Evolutionary conservation across 1,140 invertebrate genomes (phyloP).

Genomic region (Macrosteles quadrilineatus): DNA sequence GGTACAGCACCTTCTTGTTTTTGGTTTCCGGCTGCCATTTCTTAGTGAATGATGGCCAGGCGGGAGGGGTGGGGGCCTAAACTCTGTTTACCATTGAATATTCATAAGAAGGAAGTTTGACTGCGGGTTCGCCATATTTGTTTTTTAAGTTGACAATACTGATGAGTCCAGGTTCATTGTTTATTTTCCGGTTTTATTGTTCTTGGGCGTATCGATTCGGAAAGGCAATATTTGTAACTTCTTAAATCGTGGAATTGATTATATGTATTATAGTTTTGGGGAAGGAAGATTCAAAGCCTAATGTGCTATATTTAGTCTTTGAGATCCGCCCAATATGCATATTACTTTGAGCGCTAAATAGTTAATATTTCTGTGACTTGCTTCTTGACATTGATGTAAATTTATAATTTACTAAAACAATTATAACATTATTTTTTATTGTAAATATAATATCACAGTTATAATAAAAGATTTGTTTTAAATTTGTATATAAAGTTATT

Average conservation of each 20-base stretch:
- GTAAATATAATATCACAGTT: too few relatives aligned
- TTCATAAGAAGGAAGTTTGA: slow-evolving; percentile 25
- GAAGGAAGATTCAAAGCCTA: too few relatives aligned
- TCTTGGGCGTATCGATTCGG: not conserved
- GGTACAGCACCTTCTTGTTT: slow-evolving; percentile 17
- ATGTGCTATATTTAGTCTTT: too few relatives aligned
- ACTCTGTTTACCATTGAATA: slow-evolving; percentile 29
- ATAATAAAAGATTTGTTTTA: too few relatives aligned
- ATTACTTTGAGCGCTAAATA: too few relatives aligned
- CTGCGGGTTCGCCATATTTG: slow-evolving; percentile 26
- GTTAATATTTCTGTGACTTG: too few relatives aligned
- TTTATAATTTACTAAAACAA: too few relatives aligned
- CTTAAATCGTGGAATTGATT: not conserved
- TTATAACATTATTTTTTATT: too few relatives aligned
- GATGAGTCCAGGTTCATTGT: slow-evolving; percentile 17
- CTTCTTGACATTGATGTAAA: too few relatives aligned
- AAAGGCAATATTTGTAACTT: not conserved
- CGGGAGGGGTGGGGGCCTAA: not conserved
- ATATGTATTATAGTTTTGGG: too few relatives aligned
- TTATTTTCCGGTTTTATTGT: not conserved
- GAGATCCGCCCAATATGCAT: too few relatives aligned
- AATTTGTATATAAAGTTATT: too few relatives aligned
- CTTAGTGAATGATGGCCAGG: slow-evolving; percentile 18
- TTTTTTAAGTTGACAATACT: slow-evolving; percentile 28
- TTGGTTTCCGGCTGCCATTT: slow-evolving; percentile 19